phyloP scores from a whole-genome alignment of 2,888 invertebrate genomes.

The Drosophila koepferae region DNA sequence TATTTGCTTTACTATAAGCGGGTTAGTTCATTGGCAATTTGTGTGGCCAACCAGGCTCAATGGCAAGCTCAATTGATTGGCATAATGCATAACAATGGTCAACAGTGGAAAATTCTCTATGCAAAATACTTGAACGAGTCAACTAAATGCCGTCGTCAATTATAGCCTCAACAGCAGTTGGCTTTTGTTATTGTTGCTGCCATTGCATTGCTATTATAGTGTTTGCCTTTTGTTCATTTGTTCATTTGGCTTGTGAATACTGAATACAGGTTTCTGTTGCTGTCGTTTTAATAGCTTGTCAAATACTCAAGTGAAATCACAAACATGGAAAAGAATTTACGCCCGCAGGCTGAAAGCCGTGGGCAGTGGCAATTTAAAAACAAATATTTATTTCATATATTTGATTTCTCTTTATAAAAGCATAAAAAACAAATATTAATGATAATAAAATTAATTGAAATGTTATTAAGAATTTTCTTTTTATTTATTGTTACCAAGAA shows the following conservation, averaged over 20 bases:
- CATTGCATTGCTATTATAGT: slow-evolving; percentile 30
- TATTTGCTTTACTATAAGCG: neutral
- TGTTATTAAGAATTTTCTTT: too few relatives aligned
- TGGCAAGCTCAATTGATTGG: slow-evolving; percentile 9
- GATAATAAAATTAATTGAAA: too few relatives aligned
- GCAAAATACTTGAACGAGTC: slow-evolving; percentile 46
- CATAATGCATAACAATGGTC: slow-evolving; percentile 17
- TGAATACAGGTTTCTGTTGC: slow-evolving; percentile 14
- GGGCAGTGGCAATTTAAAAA: slow-evolving; percentile 5
- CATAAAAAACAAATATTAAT: too few relatives aligned
- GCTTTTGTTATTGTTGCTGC: slow-evolving; percentile 28
- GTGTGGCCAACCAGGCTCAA: neutral
- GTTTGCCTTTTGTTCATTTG: slow-evolving; percentile 35
- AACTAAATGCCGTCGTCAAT: slow-evolving; percentile 58
- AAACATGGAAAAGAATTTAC: slow-evolving; percentile 11
- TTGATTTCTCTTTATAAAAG: too few relatives aligned
- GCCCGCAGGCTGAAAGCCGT: slow-evolving; percentile 8
- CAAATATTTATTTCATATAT: neutral
- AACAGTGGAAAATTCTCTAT: neutral
- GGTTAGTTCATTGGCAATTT: slow-evolving; percentile 2
- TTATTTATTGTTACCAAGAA: too few relatives aligned
- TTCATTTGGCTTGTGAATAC: slow-evolving; percentile 44
- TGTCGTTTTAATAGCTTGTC: slow-evolving; percentile 5
- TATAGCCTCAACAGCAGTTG: slow-evolving; percentile 56
- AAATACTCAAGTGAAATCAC: slow-evolving; percentile 51